These are phyloP conservation scores for Diplogasteroides magnus DNA, from an alignment of 1,140 invertebrate species.

Conservation along the genomic window DNA sequence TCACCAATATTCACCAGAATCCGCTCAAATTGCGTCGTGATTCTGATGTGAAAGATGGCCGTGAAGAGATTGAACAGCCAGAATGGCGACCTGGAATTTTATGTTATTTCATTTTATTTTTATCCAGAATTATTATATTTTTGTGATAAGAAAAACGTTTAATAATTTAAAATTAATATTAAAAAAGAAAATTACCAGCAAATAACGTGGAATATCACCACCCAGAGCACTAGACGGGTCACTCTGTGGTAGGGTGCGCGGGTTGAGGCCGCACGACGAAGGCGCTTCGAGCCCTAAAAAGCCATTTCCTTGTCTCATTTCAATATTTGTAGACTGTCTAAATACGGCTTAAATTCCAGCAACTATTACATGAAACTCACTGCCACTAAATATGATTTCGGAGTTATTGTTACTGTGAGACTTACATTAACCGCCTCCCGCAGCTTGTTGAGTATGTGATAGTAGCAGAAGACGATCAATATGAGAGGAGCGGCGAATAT, in stretches of 20 bases:
- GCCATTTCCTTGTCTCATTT: too few species aligned
- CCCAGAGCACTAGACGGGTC: constrained; percentile 52
- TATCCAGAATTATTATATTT: too few species aligned
- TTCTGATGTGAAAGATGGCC: constrained; percentile 49
- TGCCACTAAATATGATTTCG: neutral
- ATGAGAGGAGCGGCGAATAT: constrained; percentile 49
- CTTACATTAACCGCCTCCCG: constrained; percentile 47
- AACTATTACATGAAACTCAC: too few species aligned
- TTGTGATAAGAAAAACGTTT: too few species aligned
- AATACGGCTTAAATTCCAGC: too few species aligned
- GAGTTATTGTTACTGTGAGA: neutral
- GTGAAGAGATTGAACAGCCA: constrained; percentile 54
- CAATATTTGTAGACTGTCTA: too few species aligned
- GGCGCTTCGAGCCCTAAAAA: constrained; percentile 18
- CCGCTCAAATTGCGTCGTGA: constrained; percentile 50
- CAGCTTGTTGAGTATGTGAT: constrained; percentile 53
- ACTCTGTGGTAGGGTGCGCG: constrained; percentile 53
- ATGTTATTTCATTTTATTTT: neutral
- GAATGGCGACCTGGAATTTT: constrained; percentile 47
- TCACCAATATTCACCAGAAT: constrained; percentile 47
- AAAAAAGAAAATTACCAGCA: constrained; percentile 43
- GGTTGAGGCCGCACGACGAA: constrained; percentile 21
- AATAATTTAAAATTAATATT: neutral
- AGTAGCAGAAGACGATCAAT: constrained; percentile 51
- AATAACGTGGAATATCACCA: constrained; percentile 52